Evolutionary conservation across 2,888 invertebrate genomes (phyloP).

Genomic region (Branchellion lobata): DNA sequence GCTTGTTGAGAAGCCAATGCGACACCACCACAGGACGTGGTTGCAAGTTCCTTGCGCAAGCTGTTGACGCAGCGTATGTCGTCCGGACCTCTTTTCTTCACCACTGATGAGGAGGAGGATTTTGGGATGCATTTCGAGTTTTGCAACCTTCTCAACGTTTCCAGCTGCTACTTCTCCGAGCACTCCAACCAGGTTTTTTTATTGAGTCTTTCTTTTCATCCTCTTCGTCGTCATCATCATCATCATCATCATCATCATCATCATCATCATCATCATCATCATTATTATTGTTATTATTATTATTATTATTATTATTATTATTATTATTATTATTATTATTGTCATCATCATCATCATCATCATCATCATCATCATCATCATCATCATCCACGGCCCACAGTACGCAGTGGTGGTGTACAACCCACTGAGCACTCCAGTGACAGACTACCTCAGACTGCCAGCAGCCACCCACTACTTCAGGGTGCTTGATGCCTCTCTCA

Average conservation of each 20-base stretch:
- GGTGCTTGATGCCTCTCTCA: constrained; percentile 69
- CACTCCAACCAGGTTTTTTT: constrained; percentile 52
- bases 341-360: no score
- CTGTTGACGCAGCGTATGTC: constrained; percentile 52
- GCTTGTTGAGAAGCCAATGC: no score
- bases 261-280: no score
- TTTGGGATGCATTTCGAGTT: constrained; percentile 53
- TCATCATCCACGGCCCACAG: constrained; percentile 53
- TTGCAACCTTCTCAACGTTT: constrained; percentile 75
- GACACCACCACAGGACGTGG: constrained; percentile 57
- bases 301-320: no score
- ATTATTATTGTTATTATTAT: no score
- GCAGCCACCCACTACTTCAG: constrained; percentile 65
- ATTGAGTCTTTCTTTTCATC: neutral
- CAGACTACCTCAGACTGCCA: constrained; percentile 66
- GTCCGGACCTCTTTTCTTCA: no score
- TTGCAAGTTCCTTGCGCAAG: constrained; percentile 54
- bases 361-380: no score
- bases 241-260: no score
- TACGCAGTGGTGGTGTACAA: constrained; percentile 80
- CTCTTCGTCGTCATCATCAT: no score
- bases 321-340: no score
- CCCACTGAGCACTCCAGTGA: constrained; percentile 70
- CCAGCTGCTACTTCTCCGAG: constrained; percentile 73
- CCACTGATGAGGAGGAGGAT: neutral